phyloP scores from a whole-genome alignment of 2,797 vertebrate genomes.

The Spinibarbus caldwelli region DNA sequence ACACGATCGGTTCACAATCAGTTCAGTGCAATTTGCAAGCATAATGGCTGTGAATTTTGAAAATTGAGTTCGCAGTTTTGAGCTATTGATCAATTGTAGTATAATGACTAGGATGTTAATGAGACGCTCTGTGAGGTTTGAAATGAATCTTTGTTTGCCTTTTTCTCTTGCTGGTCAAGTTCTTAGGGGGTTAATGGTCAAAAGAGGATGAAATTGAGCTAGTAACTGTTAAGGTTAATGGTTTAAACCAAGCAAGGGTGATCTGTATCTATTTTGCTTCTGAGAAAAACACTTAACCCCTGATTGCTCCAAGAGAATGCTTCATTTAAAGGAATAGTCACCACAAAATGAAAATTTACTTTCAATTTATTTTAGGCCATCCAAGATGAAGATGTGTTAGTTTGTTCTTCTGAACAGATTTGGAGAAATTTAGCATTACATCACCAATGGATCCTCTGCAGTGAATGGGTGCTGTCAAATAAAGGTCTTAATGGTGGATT shows the following conservation, averaged over 20 bases:
- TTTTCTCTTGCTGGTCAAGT: slow-evolving; percentile 5
- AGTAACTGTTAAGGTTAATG: not conserved
- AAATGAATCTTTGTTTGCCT: slow-evolving; percentile 37
- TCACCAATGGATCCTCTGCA: not conserved
- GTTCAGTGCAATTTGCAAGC: slow-evolving; percentile 1
- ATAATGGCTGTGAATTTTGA: not conserved
- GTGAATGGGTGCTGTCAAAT: not conserved
- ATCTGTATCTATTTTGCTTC: not conserved
- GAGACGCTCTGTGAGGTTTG: slow-evolving; percentile 42
- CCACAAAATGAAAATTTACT: not conserved
- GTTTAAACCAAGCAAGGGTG: not conserved
- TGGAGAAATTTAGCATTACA: not conserved
- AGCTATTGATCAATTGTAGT: slow-evolving; percentile 47
- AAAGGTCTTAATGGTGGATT: not conserved
- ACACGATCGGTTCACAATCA: not conserved
- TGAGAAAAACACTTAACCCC: not conserved
- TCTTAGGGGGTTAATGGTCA: not conserved
- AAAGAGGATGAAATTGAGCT: not conserved
- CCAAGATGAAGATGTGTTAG: not conserved
- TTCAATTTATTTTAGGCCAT: not conserved
- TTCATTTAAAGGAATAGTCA: not conserved
- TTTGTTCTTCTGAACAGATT: not conserved
- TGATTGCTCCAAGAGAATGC: not conserved
- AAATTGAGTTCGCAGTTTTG: slow-evolving; percentile 18
- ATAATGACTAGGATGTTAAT: slow-evolving; percentile 34